Conservation (phyloP, 2,888 invertebrate species). For the Acleris emargana region DNA sequence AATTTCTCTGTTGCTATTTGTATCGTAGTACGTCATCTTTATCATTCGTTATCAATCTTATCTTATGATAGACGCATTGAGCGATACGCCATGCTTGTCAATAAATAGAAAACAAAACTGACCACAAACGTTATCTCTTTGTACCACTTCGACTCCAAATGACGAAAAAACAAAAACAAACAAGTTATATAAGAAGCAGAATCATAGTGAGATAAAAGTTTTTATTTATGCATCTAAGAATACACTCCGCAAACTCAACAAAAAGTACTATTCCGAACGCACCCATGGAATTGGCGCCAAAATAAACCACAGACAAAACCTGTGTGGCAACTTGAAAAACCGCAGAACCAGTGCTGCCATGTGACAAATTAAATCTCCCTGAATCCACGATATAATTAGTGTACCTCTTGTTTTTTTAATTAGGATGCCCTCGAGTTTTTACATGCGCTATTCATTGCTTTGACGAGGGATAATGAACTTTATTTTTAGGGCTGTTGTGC, state of each 20-base stretch:
- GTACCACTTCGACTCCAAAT: too few species aligned
- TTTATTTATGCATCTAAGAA: too few species aligned
- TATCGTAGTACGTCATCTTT: too few species aligned
- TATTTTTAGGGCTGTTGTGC: slow-evolving; percentile 6
- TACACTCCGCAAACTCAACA: not conserved
- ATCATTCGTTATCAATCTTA: too few species aligned
- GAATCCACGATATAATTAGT: slow-evolving; percentile 16
- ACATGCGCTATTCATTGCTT: slow-evolving; percentile 1
- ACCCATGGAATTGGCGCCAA: not conserved
- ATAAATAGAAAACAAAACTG: too few species aligned
- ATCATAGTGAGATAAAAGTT: too few species aligned
- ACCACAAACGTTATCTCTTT: too few species aligned
- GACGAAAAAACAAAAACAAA: too few species aligned
- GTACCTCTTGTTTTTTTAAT: slow-evolving; percentile 11
- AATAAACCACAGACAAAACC: not conserved
- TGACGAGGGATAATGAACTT: not conserved
- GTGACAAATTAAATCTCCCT: slow-evolving; percentile 18
- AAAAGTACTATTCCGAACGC: not conserved
- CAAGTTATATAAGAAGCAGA: too few species aligned
- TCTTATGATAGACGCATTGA: too few species aligned
- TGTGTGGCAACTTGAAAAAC: slow-evolving; percentile 9
- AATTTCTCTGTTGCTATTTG: too few species aligned
- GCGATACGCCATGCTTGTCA: too few species aligned
- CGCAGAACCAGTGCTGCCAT: slow-evolving; percentile 11
- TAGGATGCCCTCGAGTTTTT: slow-evolving; percentile 8